Percentiles rank a stretch among this genome's conserved stretches.
phyloP scores from a whole-genome alignment of 2,888 invertebrate species.

The Oeneis ivallda region DNA sequence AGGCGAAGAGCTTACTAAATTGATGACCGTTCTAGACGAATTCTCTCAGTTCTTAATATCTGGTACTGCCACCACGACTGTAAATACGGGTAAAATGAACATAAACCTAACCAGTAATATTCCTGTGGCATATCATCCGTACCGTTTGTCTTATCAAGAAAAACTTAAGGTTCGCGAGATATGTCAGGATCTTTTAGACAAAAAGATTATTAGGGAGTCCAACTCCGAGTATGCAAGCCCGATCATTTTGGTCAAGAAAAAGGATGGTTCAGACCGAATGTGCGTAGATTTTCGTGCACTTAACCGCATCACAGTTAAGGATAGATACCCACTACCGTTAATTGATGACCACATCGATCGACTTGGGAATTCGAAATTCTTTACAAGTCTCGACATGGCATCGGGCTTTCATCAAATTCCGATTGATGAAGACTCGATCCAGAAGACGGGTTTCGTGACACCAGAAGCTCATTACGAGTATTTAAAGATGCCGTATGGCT shows the following conservation, averaged over 20 bases:
- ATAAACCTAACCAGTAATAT: slow-evolving; percentile 36
- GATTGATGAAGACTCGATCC: slow-evolving; percentile 22
- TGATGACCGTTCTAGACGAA: background rate
- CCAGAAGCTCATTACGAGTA: slow-evolving; percentile 35
- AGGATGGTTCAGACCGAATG: slow-evolving; percentile 35
- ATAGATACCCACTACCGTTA: slow-evolving; percentile 38
- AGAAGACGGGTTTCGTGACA: slow-evolving; percentile 31
- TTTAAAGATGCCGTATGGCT: slow-evolving; percentile 35
- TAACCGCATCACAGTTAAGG: slow-evolving; percentile 39
- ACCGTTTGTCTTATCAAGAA: slow-evolving; percentile 39
- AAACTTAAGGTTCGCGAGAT: slow-evolving; percentile 40
- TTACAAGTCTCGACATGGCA: slow-evolving; percentile 30
- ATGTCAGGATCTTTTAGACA: slow-evolving; percentile 35
- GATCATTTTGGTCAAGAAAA: slow-evolving; percentile 35
- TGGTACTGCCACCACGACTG: slow-evolving; percentile 39
- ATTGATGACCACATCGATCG: slow-evolving; percentile 32
- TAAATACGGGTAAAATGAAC: slow-evolving; percentile 36
- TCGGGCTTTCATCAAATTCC: slow-evolving; percentile 32
- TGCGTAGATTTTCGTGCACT: slow-evolving; percentile 41
- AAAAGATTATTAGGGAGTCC: slow-evolving; percentile 31
- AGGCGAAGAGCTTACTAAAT: background rate
- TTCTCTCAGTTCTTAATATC: slow-evolving; percentile 13
- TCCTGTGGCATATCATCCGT: slow-evolving; percentile 41
- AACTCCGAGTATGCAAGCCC: slow-evolving; percentile 40
- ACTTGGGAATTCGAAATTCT: slow-evolving; percentile 31